These are phyloP conservation scores for Progne subis DNA, from an alignment of 2,113 vertebrate species.

Conservation along the genomic window DNA sequence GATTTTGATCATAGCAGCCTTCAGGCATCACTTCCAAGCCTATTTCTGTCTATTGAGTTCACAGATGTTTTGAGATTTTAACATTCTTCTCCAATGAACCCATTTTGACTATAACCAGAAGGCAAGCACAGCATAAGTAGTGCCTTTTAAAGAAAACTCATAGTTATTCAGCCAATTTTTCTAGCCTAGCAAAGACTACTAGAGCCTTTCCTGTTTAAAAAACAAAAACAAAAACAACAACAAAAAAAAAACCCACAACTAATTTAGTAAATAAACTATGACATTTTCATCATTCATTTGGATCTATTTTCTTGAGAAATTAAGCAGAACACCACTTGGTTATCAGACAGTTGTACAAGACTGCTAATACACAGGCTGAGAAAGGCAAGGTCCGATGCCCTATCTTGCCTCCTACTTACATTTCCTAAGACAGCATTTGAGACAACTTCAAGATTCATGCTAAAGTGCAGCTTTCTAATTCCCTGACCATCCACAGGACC, in stretches of 20 bases:
- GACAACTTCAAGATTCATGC: background rate
- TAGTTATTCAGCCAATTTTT: background rate
- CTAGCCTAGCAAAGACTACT: background rate
- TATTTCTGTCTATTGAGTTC: background rate
- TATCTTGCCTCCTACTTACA: background rate
- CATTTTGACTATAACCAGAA: background rate
- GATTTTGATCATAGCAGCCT: background rate
- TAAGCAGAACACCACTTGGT: background rate
- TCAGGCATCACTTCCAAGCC: background rate
- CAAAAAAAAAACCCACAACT: too few relatives aligned
- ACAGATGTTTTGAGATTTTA: background rate
- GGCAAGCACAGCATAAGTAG: background rate
- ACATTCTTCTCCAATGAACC: background rate
- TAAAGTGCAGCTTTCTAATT: background rate
- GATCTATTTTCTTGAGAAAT: background rate
- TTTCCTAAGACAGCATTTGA: background rate
- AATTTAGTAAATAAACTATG: background rate
- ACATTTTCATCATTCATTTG: background rate
- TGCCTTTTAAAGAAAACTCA: background rate
- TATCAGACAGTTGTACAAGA: background rate
- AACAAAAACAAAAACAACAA: background rate
- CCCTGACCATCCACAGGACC: background rate
- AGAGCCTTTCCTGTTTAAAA: background rate
- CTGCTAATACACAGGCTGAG: background rate
- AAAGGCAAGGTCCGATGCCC: background rate